These are phyloP conservation scores for Heteromurus nitidus DNA, from an alignment of 2,888 invertebrate species.

Conservation along the genomic window DNA sequence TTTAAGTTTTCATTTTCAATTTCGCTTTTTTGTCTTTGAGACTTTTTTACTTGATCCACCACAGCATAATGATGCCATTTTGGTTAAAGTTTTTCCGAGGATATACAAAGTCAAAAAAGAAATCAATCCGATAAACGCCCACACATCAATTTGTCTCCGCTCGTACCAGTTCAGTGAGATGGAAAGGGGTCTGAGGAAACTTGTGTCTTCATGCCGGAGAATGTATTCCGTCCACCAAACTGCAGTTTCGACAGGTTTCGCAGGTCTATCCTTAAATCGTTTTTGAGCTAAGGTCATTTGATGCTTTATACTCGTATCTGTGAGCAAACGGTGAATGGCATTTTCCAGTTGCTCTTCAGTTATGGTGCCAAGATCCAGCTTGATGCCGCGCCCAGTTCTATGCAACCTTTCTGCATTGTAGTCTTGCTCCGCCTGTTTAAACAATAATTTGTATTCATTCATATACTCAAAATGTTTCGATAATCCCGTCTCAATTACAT, in stretches of 20 bases:
- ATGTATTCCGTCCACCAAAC: constrained; percentile 67
- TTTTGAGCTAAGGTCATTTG: constrained; percentile 38
- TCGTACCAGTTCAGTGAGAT: constrained; percentile 60
- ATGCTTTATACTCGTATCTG: constrained; percentile 55
- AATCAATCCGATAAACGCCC: constrained; percentile 55
- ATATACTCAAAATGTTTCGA: too few relatives aligned
- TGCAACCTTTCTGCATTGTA: constrained; percentile 59
- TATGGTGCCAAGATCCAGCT: constrained; percentile 58
- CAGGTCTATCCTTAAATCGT: constrained; percentile 62
- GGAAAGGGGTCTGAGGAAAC: constrained; percentile 47
- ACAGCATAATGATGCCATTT: constrained; percentile 11
- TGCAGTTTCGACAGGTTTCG: constrained; percentile 65
- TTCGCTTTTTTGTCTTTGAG: constrained; percentile 19
- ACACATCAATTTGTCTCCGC: constrained; percentile 62
- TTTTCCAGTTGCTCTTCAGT: constrained; percentile 50
- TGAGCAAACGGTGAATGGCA: constrained; percentile 57
- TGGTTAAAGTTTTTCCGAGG: neutral
- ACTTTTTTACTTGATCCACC: constrained; percentile 5
- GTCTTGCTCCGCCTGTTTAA: constrained; percentile 23
- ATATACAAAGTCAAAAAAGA: neutral
- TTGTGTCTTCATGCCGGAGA: constrained; percentile 60
- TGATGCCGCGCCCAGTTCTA: constrained; percentile 63
- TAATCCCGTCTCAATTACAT: too few relatives aligned
- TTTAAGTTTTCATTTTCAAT: neutral
- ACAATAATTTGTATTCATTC: too few relatives aligned